Evolutionary conservation across 2,888 invertebrate species (phyloP), one percentile per base, ranked within the genome.

Genomic region (Euplexia lucipara): DNA sequence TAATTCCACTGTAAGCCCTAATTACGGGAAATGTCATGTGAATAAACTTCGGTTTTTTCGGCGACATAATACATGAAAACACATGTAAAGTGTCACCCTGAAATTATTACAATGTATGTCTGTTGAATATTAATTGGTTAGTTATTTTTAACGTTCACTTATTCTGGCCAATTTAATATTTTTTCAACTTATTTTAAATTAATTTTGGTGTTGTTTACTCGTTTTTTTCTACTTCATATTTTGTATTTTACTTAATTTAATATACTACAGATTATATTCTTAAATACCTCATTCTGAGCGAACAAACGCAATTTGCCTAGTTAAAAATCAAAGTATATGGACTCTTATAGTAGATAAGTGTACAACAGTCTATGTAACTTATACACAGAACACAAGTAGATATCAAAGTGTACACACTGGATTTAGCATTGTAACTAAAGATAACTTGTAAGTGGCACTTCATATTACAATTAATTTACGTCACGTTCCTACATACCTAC

Each of bases 11-110:
- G 49, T 61, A 69, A 63, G 41, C 42, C 45, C 44, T 69, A 66
- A 71, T 79, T 70, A 79, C 41, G 44, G 52, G 35, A 79, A 83
- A 83, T 83, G 80, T 78, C 82, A 82, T 20, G 60, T 47, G 26
- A 42, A 76, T 70, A 74, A 70, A 72, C 41, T 8, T 52, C 59
- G 34, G 44, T 49, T 22, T 22, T 60, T 78, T 61, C 52, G 57
- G 26, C n/a, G 10, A 42, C 58, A 34, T 39, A 51, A 35, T 41
- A 48, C 51, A 52, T 30, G 57, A 61, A 71, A 70, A 57, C 60
- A 63, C 42, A 37, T 64, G 61, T 68, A 48, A 56, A 8, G 39
- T 72, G 66, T 67, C 70, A 77, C 54, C 59, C 54, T 60, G 64
- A 74, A 65, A 54, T 62, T 37, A 64, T 70, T 57, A 53, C 30